These are phyloP conservation scores for Neosalanx taihuensis DNA, from an alignment of 2,797 vertebrate genomes.

Conservation along the genomic window DNA sequence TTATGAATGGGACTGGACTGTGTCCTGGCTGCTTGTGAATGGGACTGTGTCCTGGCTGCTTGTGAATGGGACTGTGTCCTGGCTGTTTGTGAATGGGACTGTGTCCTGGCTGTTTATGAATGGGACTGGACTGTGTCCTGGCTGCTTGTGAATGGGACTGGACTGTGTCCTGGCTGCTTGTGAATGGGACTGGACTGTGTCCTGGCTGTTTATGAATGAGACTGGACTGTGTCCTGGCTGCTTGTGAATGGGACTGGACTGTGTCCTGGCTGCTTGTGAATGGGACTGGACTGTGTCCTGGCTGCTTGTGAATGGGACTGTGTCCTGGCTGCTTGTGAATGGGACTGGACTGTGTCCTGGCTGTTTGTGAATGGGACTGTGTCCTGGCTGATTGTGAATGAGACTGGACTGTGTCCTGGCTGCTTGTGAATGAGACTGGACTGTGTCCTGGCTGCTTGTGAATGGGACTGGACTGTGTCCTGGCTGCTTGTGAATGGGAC, in stretches of 20 bases:
- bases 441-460: not conserved
- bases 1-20: slow-evolving; percentile 9
- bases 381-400: no score
- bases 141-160: not conserved
- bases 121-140: not conserved
- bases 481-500: no score
- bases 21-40: no score
- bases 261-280: not conserved
- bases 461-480: slow-evolving; percentile 7
- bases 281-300: slow-evolving; percentile 5
- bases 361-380: not conserved
- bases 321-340: not conserved
- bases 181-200: no score
- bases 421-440: no score
- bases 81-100: no score
- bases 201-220: not conserved
- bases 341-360: not conserved
- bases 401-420: not conserved
- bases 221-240: not conserved
- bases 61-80: not conserved
- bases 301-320: no score
- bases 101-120: not conserved
- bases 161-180: not conserved
- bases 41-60: not conserved
- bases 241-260: no score